Conservation (phyloP, 2,113 vertebrate species). For the Rhadina sibilatrix region DNA sequence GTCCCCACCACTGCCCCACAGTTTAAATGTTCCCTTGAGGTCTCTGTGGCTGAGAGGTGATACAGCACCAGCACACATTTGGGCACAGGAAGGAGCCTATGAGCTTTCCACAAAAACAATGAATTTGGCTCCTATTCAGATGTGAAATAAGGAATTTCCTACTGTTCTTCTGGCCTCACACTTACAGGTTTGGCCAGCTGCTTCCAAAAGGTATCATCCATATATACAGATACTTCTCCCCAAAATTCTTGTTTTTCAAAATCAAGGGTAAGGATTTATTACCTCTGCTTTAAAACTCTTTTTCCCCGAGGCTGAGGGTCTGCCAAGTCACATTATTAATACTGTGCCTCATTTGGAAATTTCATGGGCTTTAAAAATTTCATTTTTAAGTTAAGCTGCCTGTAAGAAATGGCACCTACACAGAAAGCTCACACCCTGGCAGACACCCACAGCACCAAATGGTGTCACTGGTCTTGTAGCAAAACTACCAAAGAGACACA, state of each 20-base stretch:
- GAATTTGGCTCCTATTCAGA: rapidly evolving
- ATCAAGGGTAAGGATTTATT: background rate
- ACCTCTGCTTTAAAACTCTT: background rate
- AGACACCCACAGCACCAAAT: background rate
- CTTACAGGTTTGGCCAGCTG: background rate
- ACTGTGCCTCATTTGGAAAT: background rate
- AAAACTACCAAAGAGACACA: background rate
- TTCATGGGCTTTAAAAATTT: background rate
- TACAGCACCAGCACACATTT: background rate
- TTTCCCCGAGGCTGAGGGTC: rapidly evolving
- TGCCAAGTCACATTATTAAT: rapidly evolving
- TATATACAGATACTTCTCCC: background rate
- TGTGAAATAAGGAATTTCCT: background rate
- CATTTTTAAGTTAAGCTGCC: background rate
- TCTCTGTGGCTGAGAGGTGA: background rate
- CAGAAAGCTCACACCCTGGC: background rate
- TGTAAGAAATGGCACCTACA: background rate
- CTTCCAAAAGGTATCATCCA: background rate
- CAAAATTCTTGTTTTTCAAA: background rate
- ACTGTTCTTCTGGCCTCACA: background rate
- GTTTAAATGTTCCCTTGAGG: background rate
- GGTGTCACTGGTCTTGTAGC: background rate
- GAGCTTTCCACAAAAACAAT: background rate
- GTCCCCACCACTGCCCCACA: too few species aligned
- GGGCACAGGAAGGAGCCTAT: background rate